Base-by-base conservation (phyloP, 2,888 invertebrate genomes). In the Seira sanloemensis region DNA sequence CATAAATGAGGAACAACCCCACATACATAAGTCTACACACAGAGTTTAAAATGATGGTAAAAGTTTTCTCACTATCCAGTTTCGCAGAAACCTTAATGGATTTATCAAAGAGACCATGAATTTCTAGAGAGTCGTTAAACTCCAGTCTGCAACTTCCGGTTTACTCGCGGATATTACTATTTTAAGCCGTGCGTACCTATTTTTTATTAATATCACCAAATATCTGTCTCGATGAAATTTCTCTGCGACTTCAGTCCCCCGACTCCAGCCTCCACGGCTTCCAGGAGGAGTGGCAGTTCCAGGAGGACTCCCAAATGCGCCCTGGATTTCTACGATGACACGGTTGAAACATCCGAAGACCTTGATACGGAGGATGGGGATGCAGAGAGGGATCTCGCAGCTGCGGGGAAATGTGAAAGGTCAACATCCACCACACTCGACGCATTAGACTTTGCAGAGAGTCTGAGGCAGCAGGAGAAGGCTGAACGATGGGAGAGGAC, bases 401-500 rank as follows among this genome's bases (percentile, higher is more conserved):
- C 5, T 9, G 2, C 19, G 5, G 58, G 19, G 58, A 58, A 58
- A 58, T 4, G 4, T 4, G 37, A 37, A 12, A 37, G 37, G 37
- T 37, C 37, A 37, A 37, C 37, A 4, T 37, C 37, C 37, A 37
- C 37, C 4, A 37, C 37, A 37, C 37, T 37, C 12, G 37, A 37
- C 12, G 37, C 37, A 7, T 37, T 37, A 12, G 37, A 37, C 4
- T 37, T 7, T 12, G 37, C 4, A 37, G 37, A 37, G 37, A 37
- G 4, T 12, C 12, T 19, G 9, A 74, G 12, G 16, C 74, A 80
- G 4, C 21, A 58, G 21, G 54, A 74, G 18, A 68, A 27, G 24
- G 62, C 73, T 2, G 78, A 83, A 12, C 62, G 27, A 23, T 83
- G 83, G 83, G 83, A 83, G 16, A 9, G 69, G 65, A 73, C 73